Base-by-base conservation (phyloP, 2,888 invertebrate genomes). In the Mylabris sibirica region DNA sequence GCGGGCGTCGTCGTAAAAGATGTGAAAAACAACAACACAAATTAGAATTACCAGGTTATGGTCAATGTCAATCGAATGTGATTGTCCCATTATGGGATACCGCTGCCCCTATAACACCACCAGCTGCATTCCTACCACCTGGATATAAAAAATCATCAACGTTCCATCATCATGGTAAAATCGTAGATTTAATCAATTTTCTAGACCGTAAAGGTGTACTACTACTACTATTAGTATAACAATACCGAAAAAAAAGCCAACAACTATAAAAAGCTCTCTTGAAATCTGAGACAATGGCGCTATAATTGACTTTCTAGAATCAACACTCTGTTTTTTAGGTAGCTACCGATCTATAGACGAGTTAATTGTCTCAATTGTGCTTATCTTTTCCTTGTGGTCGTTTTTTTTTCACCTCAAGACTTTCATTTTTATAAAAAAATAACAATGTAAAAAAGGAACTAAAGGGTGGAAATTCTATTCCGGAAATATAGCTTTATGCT, bases 51-150 rank as follows among this genome's bases (percentile, higher is more conserved):
- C 80, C 82, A 9, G 78, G 79, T 65, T 77, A 76, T 60, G 70
- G 74, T 60, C 79, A 83, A 71, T 80, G 83, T 73, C 87, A 86
- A 70, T 87, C 88, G 11, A n/a, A 44, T 62, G 88, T 89, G 77
- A 87, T 88, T 63, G 88, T 89, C 65, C 88, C 88, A 41, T 85
- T 84, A 73, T 89, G 88, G 88, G 89, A 89, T 75, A 82, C 85
- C 6, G 89, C 72, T 87, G 89, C 77, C 34, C 90, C 91, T 34
- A 91, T 91, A 74, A 91, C 91, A 35, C 91, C 91, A 30, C 91
- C 91, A 17, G 90, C 91, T 9, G 90, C 90, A 67, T 91, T 91
- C 79, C 84, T 90, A 64, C 88, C 90, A 3, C 88, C 89, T 26
- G 90, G 89, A 57, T 90, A 89, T 78, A 88, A 87, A 75, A 77